Evolutionary conservation across 2,113 vertebrate species (phyloP).

Genomic region (Varanus salvator): DNA sequence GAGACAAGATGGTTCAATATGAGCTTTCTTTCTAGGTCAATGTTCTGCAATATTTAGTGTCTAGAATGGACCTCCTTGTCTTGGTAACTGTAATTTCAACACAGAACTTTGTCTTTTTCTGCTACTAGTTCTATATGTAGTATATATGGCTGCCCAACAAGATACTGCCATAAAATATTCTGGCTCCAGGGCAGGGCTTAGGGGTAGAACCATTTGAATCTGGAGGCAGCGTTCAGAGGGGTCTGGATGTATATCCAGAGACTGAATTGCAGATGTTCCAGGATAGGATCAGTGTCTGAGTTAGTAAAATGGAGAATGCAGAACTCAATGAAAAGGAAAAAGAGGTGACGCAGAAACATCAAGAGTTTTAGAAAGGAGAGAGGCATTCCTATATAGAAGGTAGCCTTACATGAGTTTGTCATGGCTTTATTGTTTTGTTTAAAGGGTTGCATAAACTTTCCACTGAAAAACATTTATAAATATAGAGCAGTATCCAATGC

Average conservation of each 20-base stretch:
- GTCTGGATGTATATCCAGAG: background rate
- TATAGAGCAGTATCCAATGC: no score
- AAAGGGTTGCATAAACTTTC: background rate
- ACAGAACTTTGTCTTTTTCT: constrained; percentile 1
- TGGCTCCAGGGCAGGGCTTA: background rate
- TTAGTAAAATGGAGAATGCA: background rate
- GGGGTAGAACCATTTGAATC: background rate
- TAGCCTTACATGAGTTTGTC: background rate
- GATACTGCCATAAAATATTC: background rate
- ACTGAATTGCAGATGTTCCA: background rate
- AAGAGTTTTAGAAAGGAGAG: background rate
- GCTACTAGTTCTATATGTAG: background rate
- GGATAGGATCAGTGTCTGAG: background rate
- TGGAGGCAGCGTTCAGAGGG: background rate
- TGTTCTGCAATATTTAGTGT: background rate
- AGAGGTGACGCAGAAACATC: background rate
- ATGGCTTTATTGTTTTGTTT: background rate
- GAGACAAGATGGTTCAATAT: constrained; percentile 26
- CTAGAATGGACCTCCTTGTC: constrained; percentile 25
- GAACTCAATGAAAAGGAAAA: background rate
- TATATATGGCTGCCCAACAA: background rate
- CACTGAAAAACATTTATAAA: background rate
- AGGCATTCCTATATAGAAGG: background rate
- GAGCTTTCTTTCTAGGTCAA: background rate
- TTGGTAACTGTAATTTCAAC: constrained; percentile 5